These are phyloP conservation scores for Mormyrops boulengeri DNA, from an alignment of 2,797 vertebrate species.

Conservation along the genomic window DNA sequence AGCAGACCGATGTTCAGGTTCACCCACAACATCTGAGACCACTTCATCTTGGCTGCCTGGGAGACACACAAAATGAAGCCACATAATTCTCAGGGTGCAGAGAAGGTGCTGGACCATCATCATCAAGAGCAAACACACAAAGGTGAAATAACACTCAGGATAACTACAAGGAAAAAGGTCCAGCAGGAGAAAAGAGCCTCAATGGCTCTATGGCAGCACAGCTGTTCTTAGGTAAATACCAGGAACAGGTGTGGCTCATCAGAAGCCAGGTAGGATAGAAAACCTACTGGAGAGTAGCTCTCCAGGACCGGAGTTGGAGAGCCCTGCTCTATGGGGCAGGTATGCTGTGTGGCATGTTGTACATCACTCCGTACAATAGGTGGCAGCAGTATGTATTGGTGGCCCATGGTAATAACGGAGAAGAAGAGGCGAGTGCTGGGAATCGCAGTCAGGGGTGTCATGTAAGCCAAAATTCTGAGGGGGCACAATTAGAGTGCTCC, in stretches of 20 bases:
- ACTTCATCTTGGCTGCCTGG: conserved; percentile 78
- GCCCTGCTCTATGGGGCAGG: not conserved
- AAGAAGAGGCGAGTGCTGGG: not conserved
- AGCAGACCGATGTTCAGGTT: conserved; percentile 81
- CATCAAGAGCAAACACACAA: not conserved
- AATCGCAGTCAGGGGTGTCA: not conserved
- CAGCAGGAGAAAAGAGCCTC: not conserved
- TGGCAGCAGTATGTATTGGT: not conserved
- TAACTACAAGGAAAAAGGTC: not conserved
- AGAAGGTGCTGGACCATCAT: not conserved
- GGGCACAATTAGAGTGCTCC: not conserved
- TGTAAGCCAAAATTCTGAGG: not conserved
- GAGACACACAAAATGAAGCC: conserved; percentile 12
- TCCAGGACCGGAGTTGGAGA: too few relatives aligned
- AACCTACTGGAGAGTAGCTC: too few relatives aligned
- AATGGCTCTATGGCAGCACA: not conserved
- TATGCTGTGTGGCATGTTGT: not conserved
- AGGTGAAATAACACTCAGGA: not conserved
- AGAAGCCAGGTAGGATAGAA: too few relatives aligned
- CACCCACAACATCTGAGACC: conserved; percentile 89
- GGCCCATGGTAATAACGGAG: not conserved
- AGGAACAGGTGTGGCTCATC: too few relatives aligned
- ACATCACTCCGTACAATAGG: not conserved
- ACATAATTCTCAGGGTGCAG: not conserved
- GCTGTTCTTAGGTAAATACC: too few relatives aligned